Conservation (phyloP, 2,888 invertebrate genomes). For the Diarsia brunnea region DNA sequence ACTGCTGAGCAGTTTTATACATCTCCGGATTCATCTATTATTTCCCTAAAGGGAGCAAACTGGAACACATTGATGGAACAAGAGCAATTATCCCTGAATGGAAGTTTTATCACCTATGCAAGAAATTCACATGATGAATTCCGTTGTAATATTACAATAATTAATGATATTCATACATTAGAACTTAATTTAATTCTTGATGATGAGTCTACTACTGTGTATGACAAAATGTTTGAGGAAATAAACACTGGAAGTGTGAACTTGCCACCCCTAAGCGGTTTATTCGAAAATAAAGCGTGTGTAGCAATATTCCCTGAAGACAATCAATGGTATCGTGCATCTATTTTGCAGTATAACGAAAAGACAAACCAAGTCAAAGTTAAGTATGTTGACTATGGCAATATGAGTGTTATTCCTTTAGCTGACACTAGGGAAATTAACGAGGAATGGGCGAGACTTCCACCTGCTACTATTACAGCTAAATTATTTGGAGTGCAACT, state of each 20-base stretch:
- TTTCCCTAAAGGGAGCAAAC: constrained; percentile 73
- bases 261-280: constrained; percentile 84
- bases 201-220: constrained; percentile 82
- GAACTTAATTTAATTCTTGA: constrained; percentile 82
- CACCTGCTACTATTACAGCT: constrained; percentile 89
- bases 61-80: constrained; percentile 82
- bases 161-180: constrained; percentile 77
- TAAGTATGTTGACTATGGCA: constrained; percentile 94
- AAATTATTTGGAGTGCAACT: constrained; percentile 82
- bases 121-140: constrained; percentile 74
- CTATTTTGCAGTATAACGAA: constrained; percentile 89
- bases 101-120: constrained; percentile 73
- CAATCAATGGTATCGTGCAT: constrained; percentile 93
- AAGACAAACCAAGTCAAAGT: constrained; percentile 89
- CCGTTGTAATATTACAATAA: constrained; percentile 78
- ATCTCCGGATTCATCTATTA: constrained; percentile 71
- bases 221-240: constrained; percentile 86
- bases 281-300: constrained; percentile 91
- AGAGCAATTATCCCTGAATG: constrained; percentile 67
- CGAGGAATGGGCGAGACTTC: constrained; percentile 86
- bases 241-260: constrained; percentile 85
- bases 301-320: constrained; percentile 92
- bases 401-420: constrained; percentile 89
- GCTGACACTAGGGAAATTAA: constrained; percentile 87
- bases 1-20: constrained; percentile 57